phyloP scores from a whole-genome alignment of 1,140 invertebrate species.

The Hormaphis cornu region DNA sequence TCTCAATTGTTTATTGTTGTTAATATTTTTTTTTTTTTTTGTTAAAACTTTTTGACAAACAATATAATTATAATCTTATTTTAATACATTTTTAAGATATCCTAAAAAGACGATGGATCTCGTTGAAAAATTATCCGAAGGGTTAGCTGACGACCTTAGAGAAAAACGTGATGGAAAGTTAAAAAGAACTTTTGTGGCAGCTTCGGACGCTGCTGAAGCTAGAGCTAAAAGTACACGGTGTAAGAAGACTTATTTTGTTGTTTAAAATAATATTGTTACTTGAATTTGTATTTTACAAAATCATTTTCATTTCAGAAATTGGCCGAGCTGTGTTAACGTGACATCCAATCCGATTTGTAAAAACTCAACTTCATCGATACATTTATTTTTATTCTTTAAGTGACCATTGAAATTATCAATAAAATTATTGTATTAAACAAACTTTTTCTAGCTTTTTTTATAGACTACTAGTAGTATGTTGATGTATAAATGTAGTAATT shows the following conservation, averaged over 20 bases:
- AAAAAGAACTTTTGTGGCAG: conserved; percentile 65
- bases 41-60: background rate
- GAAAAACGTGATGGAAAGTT: conserved; percentile 56
- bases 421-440: too few relatives aligned
- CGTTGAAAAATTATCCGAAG: conserved; percentile 61
- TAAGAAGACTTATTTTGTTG: conserved; percentile 40
- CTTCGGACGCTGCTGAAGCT: conserved; percentile 59
- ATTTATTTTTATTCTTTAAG: too few relatives aligned
- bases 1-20: background rate
- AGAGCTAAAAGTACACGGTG: conserved; percentile 56
- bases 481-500: too few relatives aligned
- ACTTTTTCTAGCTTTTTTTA: too few relatives aligned
- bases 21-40: background rate
- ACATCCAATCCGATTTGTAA: too few relatives aligned
- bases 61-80: background rate
- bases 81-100: conserved; percentile 50
- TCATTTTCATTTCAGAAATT: background rate
- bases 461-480: too few relatives aligned
- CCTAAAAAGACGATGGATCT: conserved; percentile 66
- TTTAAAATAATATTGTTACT: background rate
- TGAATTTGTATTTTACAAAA: background rate
- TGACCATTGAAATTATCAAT: too few relatives aligned
- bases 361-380: too few relatives aligned
- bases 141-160: conserved; percentile 57
- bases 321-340: too few relatives aligned